phyloP scores from a whole-genome alignment of 53 echinoderm and acorn worm species.

The Henricia sp. region DNA sequence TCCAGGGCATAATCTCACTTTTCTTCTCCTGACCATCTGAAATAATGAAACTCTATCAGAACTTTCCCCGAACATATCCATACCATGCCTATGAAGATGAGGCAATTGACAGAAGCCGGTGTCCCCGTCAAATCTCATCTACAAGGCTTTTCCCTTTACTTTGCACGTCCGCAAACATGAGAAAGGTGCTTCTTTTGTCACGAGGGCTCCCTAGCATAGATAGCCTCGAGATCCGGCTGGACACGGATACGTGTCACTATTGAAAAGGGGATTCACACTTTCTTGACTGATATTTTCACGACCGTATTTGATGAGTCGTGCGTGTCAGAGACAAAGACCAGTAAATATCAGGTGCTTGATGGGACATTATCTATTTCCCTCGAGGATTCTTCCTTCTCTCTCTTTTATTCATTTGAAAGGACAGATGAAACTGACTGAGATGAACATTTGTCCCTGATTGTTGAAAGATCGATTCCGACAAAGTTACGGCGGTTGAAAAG shows the following conservation, averaged over 20 bases:
- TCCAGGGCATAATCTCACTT: no score
- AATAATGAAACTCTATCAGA: background rate
- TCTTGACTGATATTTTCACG: background rate
- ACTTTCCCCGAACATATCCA: background rate
- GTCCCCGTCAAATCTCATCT: background rate
- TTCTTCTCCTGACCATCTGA: no score
- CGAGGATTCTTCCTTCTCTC: no score
- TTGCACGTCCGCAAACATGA: background rate
- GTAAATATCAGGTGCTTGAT: no score
- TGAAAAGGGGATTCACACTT: background rate
- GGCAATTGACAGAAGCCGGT: constrained; percentile 14
- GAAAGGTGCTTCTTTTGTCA: background rate
- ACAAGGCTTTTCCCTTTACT: background rate
- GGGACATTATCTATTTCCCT: no score
- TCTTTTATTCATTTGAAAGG: no score
- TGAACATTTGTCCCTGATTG: no score
- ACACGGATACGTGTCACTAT: constrained; percentile 2
- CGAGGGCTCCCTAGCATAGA: background rate
- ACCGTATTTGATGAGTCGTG: background rate
- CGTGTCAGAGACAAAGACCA: background rate
- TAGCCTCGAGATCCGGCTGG: background rate
- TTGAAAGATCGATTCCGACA: no score
- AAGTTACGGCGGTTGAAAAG: no score
- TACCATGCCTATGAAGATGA: background rate
- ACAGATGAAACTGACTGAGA: no score